Evolutionary conservation across 2,113 vertebrate species (phyloP), one percentile per base, ranked within the genome.

Genomic region (Stomatorhinus ivindoensis): DNA sequence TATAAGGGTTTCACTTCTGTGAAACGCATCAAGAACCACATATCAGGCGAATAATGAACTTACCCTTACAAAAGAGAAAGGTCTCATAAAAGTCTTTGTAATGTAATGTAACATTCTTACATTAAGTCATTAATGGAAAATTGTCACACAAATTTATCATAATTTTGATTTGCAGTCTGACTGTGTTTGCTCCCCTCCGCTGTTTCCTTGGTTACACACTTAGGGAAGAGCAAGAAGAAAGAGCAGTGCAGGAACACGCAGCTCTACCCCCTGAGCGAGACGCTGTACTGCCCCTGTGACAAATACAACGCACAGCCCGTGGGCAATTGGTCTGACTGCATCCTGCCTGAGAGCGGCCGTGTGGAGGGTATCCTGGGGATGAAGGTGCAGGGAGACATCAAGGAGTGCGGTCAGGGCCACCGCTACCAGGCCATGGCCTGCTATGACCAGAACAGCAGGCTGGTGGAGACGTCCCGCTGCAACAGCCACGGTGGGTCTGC

Each of bases 291-390:
- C 91, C 98, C 97, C 0, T 99, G 98, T 91, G 97, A 99, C 93
- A 99, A 99, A 90, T 98, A 99, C 92, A 99, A 96, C 0, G 97
- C 98, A 11, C 98, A 98, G 92, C 97, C 98, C 0, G 97, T 99
- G 91, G 98, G 98, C 13, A 98, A 99, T 91, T 99, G 98, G 98
- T 99, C 98, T 0, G 98, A 99, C 94, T 99, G 98, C 83, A 95
- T 99, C 88, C 94, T 99, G 4, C 97, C 98, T 0, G 98, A 99
- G 87, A 97, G 97, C 0, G 97, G 94, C 6, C 93, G 97, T 76
- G 88, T 94, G 55, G 98, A 99, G 91, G 94, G 94, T 0, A 90
- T 97, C 4, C 92, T 97, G 92, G 98, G 97, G 86, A 95, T 97
- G 97, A 99, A 97, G 91, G 95, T 97, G 0, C 97, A 97, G 93